A percentile compares a stretch with the other conserved stretches of the same genome.
Conservation (phyloP, 2,113 vertebrate genomes). For the Sturnus vulgaris region DNA sequence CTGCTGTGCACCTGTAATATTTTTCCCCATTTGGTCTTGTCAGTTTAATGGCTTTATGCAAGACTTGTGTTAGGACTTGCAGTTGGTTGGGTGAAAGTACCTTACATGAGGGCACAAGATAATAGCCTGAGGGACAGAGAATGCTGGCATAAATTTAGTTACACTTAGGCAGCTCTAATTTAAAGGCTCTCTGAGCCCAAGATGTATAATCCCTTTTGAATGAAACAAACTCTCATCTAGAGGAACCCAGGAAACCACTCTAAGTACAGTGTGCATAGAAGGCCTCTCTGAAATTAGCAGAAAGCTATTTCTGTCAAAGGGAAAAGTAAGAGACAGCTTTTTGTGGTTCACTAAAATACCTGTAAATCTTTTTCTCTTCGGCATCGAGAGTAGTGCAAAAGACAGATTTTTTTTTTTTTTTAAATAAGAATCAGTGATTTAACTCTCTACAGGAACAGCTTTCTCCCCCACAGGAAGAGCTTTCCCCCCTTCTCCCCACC, state of each 20-base stretch:
- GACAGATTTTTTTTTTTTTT: neutral
- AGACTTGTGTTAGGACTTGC: neutral
- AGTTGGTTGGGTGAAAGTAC: neutral
- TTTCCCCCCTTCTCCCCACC: accelerated
- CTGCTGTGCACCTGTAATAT: neutral
- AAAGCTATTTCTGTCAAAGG: neutral
- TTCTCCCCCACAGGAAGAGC: neutral
- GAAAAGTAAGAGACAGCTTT: neutral
- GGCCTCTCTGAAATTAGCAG: neutral
- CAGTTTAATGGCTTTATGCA: neutral
- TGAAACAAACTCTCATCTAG: neutral
- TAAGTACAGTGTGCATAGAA: neutral
- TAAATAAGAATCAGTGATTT: neutral
- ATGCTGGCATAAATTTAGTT: neutral
- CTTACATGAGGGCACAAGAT: neutral
- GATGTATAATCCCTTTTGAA: neutral
- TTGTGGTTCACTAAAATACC: neutral
- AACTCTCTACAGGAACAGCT: neutral
- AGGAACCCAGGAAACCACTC: neutral
- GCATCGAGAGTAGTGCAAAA: neutral
- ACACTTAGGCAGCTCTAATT: neutral
- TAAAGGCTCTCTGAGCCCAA: neutral
- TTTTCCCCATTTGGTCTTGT: neutral
- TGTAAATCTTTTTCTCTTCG: neutral
- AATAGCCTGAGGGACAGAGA: neutral